Evolutionary conservation across 2,888 invertebrate genomes (phyloP).

Genomic region (Carcina quercana): DNA sequence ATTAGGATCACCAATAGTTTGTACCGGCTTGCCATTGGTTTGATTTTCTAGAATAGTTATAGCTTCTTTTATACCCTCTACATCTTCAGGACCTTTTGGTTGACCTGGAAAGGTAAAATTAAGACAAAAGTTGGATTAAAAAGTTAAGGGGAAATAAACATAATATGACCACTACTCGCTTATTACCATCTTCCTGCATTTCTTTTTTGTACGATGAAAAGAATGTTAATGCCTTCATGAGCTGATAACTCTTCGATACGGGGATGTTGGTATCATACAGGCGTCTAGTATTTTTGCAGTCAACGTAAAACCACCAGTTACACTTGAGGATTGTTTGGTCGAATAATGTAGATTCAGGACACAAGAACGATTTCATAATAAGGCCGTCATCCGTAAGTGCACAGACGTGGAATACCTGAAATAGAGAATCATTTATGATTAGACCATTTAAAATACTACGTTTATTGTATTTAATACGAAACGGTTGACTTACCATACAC

Average conservation of each 20-base stretch:
- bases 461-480: no score
- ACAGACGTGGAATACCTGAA: constrained; percentile 92
- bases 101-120: constrained; percentile 32
- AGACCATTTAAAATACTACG: no score
- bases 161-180: no score
- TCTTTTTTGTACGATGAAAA: constrained; percentile 89
- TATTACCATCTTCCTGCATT: constrained; percentile 51
- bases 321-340: constrained; percentile 94
- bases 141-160: no score
- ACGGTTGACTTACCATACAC: constrained; percentile 84
- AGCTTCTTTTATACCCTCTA: constrained; percentile 58
- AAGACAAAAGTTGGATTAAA: no score
- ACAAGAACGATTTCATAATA: constrained; percentile 93
- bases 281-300: constrained; percentile 86
- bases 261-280: constrained; percentile 93
- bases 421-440: no score
- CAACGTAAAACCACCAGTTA: constrained; percentile 96
- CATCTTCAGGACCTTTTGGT: constrained; percentile 49
- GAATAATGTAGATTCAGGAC: constrained; percentile 92
- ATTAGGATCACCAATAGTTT: constrained; percentile 21
- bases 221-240: constrained; percentile 92
- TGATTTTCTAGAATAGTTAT: constrained; percentile 59
- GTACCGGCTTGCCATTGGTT: constrained; percentile 27
- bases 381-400: constrained; percentile 91
- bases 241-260: constrained; percentile 91